phyloP scores from a whole-genome alignment of 2,888 invertebrate genomes.

The Ennomos quercinarius region DNA sequence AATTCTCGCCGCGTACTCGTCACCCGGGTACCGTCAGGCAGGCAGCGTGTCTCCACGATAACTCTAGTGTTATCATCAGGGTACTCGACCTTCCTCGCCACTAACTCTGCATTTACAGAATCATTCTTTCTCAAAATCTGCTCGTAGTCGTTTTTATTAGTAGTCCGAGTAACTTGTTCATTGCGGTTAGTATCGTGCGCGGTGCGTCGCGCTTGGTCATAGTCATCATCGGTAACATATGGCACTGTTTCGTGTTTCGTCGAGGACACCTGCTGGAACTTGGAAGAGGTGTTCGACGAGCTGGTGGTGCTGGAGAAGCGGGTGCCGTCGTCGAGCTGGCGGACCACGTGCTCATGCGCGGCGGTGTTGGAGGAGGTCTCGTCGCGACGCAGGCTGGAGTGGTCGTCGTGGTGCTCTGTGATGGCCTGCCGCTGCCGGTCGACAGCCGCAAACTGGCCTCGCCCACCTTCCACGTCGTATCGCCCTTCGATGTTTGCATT shows the following conservation, averaged over 20 bases:
- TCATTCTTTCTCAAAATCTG: conserved; percentile 30
- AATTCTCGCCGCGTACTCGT: conserved; percentile 89
- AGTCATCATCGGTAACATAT: conserved; percentile 60
- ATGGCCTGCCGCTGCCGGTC: conserved; percentile 86
- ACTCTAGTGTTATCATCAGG: conserved; percentile 88
- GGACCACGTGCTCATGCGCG: conserved; percentile 69
- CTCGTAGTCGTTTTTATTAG: conserved; percentile 50
- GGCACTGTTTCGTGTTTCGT: conserved; percentile 69
- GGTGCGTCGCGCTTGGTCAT: conserved; percentile 48
- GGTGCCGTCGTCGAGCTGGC: conserved; percentile 73
- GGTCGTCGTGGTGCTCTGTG: conserved; percentile 75
- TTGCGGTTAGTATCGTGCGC: conserved; percentile 59
- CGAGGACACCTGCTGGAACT: conserved; percentile 68
- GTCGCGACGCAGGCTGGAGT: conserved; percentile 70
- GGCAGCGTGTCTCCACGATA: conserved; percentile 87
- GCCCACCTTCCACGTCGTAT: conserved; percentile 88
- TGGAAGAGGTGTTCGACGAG: conserved; percentile 67
- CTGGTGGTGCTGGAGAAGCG: conserved; percentile 68
- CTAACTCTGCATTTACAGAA: conserved; percentile 66
- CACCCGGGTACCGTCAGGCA: conserved; percentile 88
- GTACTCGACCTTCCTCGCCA: conserved; percentile 86
- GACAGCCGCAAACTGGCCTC: conserved; percentile 87
- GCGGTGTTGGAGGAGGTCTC: conserved; percentile 69
- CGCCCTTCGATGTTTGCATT: conserved; percentile 88
- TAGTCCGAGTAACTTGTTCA: conserved; percentile 54